Conservation (phyloP, 37 sponge, comb jelly and placozoan species). For the Aplysina aerophoba region DNA sequence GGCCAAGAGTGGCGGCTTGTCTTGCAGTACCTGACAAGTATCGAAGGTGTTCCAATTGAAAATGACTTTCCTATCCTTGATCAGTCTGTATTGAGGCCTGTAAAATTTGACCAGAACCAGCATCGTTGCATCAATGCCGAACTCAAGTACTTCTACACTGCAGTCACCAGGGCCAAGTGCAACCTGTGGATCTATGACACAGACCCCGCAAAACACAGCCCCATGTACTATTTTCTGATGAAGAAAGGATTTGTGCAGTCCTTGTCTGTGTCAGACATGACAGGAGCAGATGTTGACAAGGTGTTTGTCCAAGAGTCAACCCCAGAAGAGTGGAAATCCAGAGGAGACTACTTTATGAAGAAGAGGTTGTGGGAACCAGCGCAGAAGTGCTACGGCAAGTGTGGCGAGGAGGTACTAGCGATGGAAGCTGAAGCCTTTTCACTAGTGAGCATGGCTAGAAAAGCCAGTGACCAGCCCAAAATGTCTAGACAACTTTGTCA, state of each 20-base stretch:
- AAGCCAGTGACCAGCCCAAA: not conserved
- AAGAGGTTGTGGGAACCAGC: slow-evolving; percentile 68
- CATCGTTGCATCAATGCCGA: slow-evolving; percentile 74
- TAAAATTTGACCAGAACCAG: slow-evolving; percentile 55
- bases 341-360: slow-evolving; percentile 73
- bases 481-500: slow-evolving; percentile 26
- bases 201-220: slow-evolving; percentile 31
- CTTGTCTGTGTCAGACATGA: slow-evolving; percentile 9
- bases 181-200: slow-evolving; percentile 86
- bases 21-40: not conserved
- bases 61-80: slow-evolving; percentile 15
- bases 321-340: slow-evolving; percentile 72
- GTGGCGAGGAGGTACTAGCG: slow-evolving; percentile 43
- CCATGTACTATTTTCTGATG: slow-evolving; percentile 61
- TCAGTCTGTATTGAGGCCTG: slow-evolving; percentile 16
- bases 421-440: slow-evolving; percentile 47
- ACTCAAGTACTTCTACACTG: slow-evolving; percentile 85
- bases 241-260: slow-evolving; percentile 46
- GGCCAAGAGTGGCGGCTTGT: slow-evolving; percentile 75
- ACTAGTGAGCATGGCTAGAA: slow-evolving; percentile 27
- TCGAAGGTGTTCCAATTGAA: not conserved
- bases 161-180: slow-evolving; percentile 71
- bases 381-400: slow-evolving; percentile 64
- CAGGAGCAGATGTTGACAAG: slow-evolving; percentile 27
- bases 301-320: slow-evolving; percentile 56